These are phyloP conservation scores for Thymelicus lineola DNA, from an alignment of 2,888 invertebrate species.

Conservation along the genomic window DNA sequence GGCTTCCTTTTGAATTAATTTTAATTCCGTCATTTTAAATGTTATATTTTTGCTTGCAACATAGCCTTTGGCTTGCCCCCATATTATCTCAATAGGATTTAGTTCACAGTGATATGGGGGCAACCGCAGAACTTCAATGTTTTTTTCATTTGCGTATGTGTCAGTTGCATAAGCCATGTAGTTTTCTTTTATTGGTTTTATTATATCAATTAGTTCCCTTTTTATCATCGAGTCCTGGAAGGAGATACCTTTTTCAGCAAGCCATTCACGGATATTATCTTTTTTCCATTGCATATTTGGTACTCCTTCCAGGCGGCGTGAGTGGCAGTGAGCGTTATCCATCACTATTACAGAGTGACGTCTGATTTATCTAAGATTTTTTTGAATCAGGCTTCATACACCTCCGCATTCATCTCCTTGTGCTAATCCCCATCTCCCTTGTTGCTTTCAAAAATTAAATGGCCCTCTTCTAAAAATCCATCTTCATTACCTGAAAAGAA, in stretches of 20 bases:
- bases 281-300: background rate
- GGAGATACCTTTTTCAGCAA: background rate
- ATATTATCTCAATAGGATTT: slow-evolving; percentile 41
- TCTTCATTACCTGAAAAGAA: too few species aligned
- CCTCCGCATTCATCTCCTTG: background rate
- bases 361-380: background rate
- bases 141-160: slow-evolving; percentile 20
- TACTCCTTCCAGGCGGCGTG: background rate
- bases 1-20: background rate
- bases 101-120: slow-evolving; percentile 42
- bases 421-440: background rate
- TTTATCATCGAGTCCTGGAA: background rate
- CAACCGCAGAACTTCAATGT: slow-evolving; percentile 35
- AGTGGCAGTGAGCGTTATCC: background rate
- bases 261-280: background rate
- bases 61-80: slow-evolving; percentile 36
- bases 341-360: background rate
- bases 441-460: background rate
- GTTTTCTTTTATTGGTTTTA: background rate
- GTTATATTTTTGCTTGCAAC: background rate
- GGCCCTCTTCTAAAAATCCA: too few species aligned
- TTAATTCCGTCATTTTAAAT: background rate
- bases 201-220: background rate
- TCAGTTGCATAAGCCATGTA: background rate
- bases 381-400: background rate